Evolutionary conservation across 1,140 invertebrate species (phyloP), one percentile per base, ranked within the genome.

Genomic region (Pseudobourletiella spinata): DNA sequence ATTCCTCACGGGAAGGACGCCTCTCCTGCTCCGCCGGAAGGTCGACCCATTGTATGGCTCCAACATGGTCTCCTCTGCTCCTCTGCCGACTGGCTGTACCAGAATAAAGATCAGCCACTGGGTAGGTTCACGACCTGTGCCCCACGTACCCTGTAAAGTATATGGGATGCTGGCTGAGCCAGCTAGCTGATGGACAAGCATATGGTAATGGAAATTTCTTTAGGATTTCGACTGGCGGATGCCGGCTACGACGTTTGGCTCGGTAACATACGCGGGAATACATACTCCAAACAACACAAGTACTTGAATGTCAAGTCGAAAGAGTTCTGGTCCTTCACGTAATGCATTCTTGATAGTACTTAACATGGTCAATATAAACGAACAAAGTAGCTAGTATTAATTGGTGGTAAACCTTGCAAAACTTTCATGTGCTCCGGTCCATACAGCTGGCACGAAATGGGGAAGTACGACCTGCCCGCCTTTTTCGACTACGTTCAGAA

Each of bases 21-120:
- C 22, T 22, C 46, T 16, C 72, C 55, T 67, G 74, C 1, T 29
- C 73, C 14, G 79, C 80, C n/a, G n/a, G n/a, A n/a, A n/a, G n/a
- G n/a, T n/a, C n/a, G n/a, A n/a, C n/a, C n/a, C n/a, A n/a, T n/a
- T 0, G 76, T 83, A 3, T 77, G 80, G 50, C 57, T 87, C 2
- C 84, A 86, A 73, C 87, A 89, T 68, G 87, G 87, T 8, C 71
- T 89, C 0, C 72, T 87, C 0, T 78, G 78, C 15, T 83, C 80
- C 61, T 83, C 85, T 0, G 79, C 82, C 1, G 81, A 82, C 67
- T 90, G 81, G 80, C 66, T 87, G 14, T 73, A 85, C 2, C 74
- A 79, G 29, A 81, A 82, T 28, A 82, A 83, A 8, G 72, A 78
- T 22, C 83, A 84, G 65, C 79, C 78, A 1, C 61, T 74, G 1